phyloP scores from a whole-genome alignment of 2,888 invertebrate species.

The Selenia dentaria region DNA sequence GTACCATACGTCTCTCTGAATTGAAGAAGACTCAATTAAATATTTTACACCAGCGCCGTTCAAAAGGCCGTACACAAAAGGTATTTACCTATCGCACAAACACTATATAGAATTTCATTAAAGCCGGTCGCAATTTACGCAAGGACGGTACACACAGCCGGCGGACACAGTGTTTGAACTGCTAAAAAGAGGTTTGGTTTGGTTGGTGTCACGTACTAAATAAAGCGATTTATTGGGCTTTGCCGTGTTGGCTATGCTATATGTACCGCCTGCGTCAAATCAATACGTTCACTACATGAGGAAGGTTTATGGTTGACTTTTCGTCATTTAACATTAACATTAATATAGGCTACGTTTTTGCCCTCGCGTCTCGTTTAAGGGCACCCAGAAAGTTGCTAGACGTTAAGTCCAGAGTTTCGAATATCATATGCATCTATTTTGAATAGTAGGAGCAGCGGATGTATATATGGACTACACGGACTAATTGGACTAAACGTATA shows the following conservation, averaged over 20 bases:
- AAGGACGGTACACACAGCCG: conserved; percentile 14
- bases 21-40: conserved; percentile 18
- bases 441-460: too few relatives aligned
- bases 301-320: too few relatives aligned
- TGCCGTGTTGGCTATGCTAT: conserved; percentile 4
- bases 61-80: conserved; percentile 23
- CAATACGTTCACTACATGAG: too few relatives aligned
- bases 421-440: too few relatives aligned
- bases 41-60: conserved; percentile 16
- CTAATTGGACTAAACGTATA: too few relatives aligned
- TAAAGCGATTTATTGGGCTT: background rate
- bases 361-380: too few relatives aligned
- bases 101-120: conserved; percentile 40
- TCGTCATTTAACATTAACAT: too few relatives aligned
- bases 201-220: background rate
- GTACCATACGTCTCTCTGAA: conserved; percentile 5
- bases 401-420: too few relatives aligned
- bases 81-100: conserved; percentile 26
- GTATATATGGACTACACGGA: too few relatives aligned
- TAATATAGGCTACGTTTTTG: too few relatives aligned
- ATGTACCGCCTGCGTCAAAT: background rate
- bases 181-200: background rate
- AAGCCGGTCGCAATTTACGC: conserved; percentile 37
- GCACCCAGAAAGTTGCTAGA: too few relatives aligned
- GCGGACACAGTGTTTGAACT: background rate